Evolutionary conservation across 2,888 invertebrate genomes (phyloP).

Genomic region (Agrotis puta): DNA sequence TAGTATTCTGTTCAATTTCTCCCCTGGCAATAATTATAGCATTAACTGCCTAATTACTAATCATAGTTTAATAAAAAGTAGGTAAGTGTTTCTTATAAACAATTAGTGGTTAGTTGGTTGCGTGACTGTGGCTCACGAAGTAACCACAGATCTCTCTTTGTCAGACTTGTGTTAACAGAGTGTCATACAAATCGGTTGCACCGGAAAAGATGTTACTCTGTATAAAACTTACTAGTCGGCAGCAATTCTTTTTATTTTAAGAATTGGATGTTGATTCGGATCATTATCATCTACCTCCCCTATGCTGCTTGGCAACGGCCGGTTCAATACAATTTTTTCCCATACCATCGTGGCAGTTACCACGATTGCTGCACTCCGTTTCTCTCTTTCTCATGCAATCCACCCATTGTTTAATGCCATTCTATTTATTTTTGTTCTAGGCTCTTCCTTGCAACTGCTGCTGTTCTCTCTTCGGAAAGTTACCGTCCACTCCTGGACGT

Average conservation of each 20-base stretch:
- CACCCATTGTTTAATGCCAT: background rate
- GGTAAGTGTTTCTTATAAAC: slow-evolving; percentile 19
- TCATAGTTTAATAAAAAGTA: slow-evolving; percentile 30
- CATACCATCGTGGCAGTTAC: no score
- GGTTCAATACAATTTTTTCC: no score
- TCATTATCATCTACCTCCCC: no score
- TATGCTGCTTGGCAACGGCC: no score
- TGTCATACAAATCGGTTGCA: slow-evolving; percentile 12
- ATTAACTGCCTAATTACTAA: slow-evolving; percentile 12
- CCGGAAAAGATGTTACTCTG: background rate
- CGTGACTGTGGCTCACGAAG: slow-evolving; percentile 47
- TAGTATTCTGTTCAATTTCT: background rate
- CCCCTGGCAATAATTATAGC: background rate
- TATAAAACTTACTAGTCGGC: background rate
- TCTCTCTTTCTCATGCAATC: no score
- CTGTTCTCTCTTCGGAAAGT: no score
- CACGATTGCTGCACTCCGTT: no score
- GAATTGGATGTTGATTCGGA: background rate
- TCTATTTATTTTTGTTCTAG: background rate
- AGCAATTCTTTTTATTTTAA: background rate
- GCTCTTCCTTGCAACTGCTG: background rate
- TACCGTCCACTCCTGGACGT: no score
- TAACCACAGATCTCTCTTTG: slow-evolving; percentile 33
- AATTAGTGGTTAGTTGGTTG: slow-evolving; percentile 47
- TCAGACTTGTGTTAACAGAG: background rate